Evolutionary conservation across 1,140 invertebrate species (phyloP), one percentile per base, ranked within the genome.

Genomic region (Oscheius sp.): DNA sequence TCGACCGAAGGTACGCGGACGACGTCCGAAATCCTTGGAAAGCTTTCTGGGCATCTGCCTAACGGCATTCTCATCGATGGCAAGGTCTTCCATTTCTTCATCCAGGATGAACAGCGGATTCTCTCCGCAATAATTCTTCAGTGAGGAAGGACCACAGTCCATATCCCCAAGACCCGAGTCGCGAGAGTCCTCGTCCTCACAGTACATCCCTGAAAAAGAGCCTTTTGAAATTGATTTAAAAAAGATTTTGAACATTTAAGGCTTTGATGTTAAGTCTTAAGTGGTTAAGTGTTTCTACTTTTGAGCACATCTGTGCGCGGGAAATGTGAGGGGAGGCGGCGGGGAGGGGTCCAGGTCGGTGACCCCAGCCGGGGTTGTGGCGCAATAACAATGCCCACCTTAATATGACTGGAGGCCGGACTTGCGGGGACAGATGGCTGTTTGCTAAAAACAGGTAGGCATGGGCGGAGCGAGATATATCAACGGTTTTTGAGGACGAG

Each of bases 161-260:
- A 55, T 55, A 23, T 55, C 49, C 28, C 49, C 49, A 55, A 55
- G 49, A 36, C 66, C 67, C 20, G 67, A 68, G 36, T 68, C 67
- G 18, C 67, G 67, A 15, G 67, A 68, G 31, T 61, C 36, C 23
- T 29, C 55, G 45, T 68, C 67, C 36, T 68, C 67, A 20, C 35
- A 49, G 26, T 59, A 68, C 23, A 61, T 59, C 23, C 23, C 31
- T 15, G 29, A 34, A 55, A 55, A 13, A n/a, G 7, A n/a, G n/a
- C n/a, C n/a, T n/a, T n/a, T n/a, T n/a, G n/a, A n/a, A n/a, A n/a
- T n/a, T n/a, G n/a, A n/a, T n/a, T n/a, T n/a, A n/a, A n/a, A n/a
- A n/a, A n/a, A n/a, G n/a, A n/a, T n/a, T n/a, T n/a, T n/a, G n/a
- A n/a, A n/a, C n/a, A n/a, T n/a, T n/a, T n/a, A n/a, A n/a, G n/a